A percentile compares a stretch with the other conserved stretches of the same genome.
Evolutionary conservation across 2,797 vertebrate species (phyloP).

Genomic region (Xiphorhynchus erythropygius): DNA sequence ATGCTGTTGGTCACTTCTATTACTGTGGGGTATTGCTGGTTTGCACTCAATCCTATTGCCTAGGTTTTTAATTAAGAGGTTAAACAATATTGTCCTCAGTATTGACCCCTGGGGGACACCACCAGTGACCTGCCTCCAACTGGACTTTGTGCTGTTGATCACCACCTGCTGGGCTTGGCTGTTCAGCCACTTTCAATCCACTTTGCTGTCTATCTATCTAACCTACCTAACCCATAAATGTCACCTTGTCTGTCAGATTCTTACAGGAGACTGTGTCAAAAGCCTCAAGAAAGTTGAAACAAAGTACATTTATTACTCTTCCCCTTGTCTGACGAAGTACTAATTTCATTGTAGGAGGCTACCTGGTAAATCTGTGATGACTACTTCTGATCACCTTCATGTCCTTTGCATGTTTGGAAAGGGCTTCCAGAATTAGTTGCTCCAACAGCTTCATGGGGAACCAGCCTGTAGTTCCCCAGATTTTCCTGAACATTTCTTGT

Average conservation of each 20-base stretch:
- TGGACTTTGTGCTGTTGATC: not conserved
- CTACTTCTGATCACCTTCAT: not conserved
- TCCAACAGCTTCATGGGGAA: not conserved
- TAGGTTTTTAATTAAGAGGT: not conserved
- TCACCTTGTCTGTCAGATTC: not conserved
- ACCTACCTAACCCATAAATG: not conserved
- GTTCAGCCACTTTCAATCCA: not conserved
- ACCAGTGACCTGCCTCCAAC: not conserved
- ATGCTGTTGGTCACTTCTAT: not conserved
- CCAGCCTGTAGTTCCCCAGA: not conserved
- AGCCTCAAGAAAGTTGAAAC: not conserved
- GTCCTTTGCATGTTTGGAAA: not conserved
- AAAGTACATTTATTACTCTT: not conserved
- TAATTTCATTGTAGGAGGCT: not conserved
- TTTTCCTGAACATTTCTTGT: not conserved
- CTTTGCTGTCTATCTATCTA: not conserved
- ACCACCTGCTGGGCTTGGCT: not conserved
- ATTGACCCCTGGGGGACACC: not conserved
- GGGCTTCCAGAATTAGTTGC: not conserved
- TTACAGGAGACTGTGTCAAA: not conserved
- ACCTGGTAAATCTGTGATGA: fast-evolving
- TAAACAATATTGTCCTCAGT: not conserved
- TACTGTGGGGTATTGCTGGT: not conserved
- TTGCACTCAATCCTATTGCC: not conserved
- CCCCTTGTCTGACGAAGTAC: not conserved